Base-by-base conservation (phyloP, 1,140 invertebrate species). In the Colletes latitarsis region DNA sequence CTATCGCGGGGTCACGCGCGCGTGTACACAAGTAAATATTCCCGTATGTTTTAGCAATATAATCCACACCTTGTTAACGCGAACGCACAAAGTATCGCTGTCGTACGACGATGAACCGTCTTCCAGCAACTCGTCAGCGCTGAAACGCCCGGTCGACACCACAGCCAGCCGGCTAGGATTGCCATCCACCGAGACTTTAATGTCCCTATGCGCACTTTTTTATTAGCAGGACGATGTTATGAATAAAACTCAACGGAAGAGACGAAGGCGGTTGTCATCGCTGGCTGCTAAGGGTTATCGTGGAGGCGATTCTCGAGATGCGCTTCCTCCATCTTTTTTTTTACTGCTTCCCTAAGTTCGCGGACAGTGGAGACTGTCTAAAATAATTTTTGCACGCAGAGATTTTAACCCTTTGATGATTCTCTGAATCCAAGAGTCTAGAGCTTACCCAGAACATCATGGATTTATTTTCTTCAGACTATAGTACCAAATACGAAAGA, bases 151-250 rank as follows among this genome's bases (percentile, higher is more conserved):
- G 43, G 43, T 46, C 6, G 43, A 46, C 43, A 6, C 43, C 43
- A 6, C 43, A 46, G 14, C 21, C 67, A 58, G 46, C 46, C 55
- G 15, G 12, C 63, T 8, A 15, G 19, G 8, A 46, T 52, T 9
- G 21, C 71, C 66, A 62, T 52, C 81, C 74, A 69, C 77, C 72
- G 82, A 81, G 78, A 85, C 77, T 90, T 90, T 90, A 90, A 90
- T 89, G 89, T 88, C 77, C 73, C 84, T 83, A 53, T 68, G 81
- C 83, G 83, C 82, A 88, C 72, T 85, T 83, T 90, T 90, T 90
- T 90, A 90, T 90, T 90, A 88, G 88, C 88, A 57, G 68, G 68
- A 72, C 84, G 84, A 81, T 77, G 90, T 83, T 86, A 89, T 89
- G 90, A 90, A 90, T 90, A 90, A 89, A 87, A 87, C 82, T 75